Percentiles rank a stretch among this genome's conserved stretches.
Evolutionary conservation across 2,113 vertebrate genomes (phyloP).

Genomic region (Phoenicopterus ruber): DNA sequence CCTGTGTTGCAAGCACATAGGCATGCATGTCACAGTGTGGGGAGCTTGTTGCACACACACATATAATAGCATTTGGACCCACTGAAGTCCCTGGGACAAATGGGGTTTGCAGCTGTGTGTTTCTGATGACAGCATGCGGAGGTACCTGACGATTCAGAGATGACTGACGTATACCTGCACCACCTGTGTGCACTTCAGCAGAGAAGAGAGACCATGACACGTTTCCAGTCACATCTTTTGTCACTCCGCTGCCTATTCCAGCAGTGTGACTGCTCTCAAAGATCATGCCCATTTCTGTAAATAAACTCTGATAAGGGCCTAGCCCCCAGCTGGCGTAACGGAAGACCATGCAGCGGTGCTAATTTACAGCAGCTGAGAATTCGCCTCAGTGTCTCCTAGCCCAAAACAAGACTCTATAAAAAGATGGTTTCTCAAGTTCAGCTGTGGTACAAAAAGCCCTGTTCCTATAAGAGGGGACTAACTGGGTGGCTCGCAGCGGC

Average conservation of each 20-base stretch:
- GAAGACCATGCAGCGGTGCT: slow-evolving; percentile 27
- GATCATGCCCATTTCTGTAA: neutral
- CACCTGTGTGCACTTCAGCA: neutral
- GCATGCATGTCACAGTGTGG: too few relatives aligned
- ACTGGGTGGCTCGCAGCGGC: neutral
- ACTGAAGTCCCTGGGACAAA: neutral
- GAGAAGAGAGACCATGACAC: neutral
- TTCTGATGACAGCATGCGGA: neutral
- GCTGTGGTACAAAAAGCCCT: neutral
- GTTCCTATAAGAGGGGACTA: neutral
- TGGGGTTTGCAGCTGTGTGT: neutral
- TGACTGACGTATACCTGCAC: neutral
- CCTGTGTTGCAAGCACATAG: neutral
- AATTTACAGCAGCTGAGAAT: slow-evolving; percentile 65
- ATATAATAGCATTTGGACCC: neutral
- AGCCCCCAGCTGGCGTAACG: slow-evolving; percentile 30
- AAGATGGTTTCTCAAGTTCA: slow-evolving; percentile 42
- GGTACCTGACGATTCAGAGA: fast-evolving
- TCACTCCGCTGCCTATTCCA: neutral
- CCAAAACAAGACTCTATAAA: slow-evolving; percentile 44
- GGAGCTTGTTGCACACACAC: neutral
- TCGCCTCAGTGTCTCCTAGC: neutral
- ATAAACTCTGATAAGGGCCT: slow-evolving; percentile 8
- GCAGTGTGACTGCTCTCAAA: neutral
- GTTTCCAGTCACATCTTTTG: neutral